A percentile compares a stretch with the other conserved stretches of the same genome.
Conservation (phyloP, 2,888 invertebrate species). For the Germaria angustata region DNA sequence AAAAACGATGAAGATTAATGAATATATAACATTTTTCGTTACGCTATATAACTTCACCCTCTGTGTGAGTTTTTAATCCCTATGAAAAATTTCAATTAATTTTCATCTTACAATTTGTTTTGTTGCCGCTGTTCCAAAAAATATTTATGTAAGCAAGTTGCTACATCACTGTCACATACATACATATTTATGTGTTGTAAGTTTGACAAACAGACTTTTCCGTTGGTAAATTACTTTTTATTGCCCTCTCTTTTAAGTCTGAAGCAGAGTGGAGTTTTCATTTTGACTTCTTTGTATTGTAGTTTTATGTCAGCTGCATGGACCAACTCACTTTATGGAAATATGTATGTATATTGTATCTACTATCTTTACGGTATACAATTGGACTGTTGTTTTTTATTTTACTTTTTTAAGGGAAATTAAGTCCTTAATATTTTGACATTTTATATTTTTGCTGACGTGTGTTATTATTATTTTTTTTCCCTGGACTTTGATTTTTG, state of each 20-base stretch:
- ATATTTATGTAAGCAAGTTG: constrained; percentile 19
- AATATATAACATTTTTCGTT: background rate
- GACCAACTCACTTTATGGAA: background rate
- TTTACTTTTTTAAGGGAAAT: constrained; percentile 60
- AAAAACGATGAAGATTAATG: background rate
- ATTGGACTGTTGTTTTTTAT: background rate
- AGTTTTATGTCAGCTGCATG: constrained; percentile 7
- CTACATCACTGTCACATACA: constrained; percentile 14
- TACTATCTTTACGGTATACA: background rate
- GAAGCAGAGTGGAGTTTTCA: background rate
- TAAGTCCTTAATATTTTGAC: constrained; percentile 72
- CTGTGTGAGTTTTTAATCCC: constrained; percentile 1
- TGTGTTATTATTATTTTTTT: constrained; percentile 47
- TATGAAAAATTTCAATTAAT: constrained; percentile 53
- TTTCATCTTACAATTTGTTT: constrained; percentile 11
- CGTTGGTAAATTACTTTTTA: background rate
- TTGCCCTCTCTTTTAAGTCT: background rate
- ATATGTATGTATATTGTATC: too few species aligned
- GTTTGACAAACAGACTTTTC: constrained; percentile 1
- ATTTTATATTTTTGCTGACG: constrained; percentile 70
- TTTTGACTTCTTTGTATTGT: background rate
- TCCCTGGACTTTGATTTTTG: background rate
- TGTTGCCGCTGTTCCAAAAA: background rate
- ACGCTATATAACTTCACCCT: background rate
- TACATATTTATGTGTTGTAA: background rate